A percentile compares a stretch with the other conserved stretches of the same genome.
phyloP scores from a whole-genome alignment of 92 coral and sea anemone species.

The Plumapathes pennacea region DNA sequence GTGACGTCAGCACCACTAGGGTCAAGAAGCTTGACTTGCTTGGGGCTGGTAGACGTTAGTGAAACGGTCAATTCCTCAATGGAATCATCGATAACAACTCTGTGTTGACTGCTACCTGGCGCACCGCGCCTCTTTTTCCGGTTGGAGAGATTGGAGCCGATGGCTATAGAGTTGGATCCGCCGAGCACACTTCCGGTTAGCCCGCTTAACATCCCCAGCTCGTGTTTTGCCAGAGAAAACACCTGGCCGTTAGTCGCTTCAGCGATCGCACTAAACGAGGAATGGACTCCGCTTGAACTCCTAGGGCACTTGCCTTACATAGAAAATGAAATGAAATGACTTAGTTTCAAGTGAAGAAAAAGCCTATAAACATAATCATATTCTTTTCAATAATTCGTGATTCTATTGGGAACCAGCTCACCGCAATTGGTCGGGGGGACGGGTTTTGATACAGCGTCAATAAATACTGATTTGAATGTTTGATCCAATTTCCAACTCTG shows the following conservation, averaged over 20 bases:
- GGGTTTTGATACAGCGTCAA: too few relatives aligned
- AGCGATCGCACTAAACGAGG: slow-evolving; percentile 67
- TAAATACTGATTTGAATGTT: too few relatives aligned
- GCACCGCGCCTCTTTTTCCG: slow-evolving; percentile 63
- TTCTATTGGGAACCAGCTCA: too few relatives aligned
- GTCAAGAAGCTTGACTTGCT: slow-evolving; percentile 38
- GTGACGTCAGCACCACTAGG: slow-evolving; percentile 30
- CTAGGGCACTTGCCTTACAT: background rate
- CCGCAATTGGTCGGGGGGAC: too few relatives aligned
- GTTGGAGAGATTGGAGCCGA: slow-evolving; percentile 38
- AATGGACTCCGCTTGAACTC: background rate
- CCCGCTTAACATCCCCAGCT: slow-evolving; percentile 56
- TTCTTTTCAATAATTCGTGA: too few relatives aligned
- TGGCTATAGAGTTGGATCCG: slow-evolving; percentile 62
- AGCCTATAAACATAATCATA: too few relatives aligned
- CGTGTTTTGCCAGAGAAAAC: slow-evolving; percentile 37
- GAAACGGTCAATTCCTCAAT: slow-evolving; percentile 65
- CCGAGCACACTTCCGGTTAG: slow-evolving; percentile 73
- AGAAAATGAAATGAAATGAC: background rate
- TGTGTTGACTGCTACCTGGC: slow-evolving; percentile 13
- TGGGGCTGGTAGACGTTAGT: slow-evolving; percentile 39
- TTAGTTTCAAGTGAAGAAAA: too few relatives aligned
- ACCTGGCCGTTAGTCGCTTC: slow-evolving; percentile 73
- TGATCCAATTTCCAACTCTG: too few relatives aligned
- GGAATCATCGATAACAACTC: slow-evolving; percentile 74